Evolutionary conservation across 2,888 invertebrate genomes (phyloP).

Genomic region (Spodoptera exigua): DNA sequence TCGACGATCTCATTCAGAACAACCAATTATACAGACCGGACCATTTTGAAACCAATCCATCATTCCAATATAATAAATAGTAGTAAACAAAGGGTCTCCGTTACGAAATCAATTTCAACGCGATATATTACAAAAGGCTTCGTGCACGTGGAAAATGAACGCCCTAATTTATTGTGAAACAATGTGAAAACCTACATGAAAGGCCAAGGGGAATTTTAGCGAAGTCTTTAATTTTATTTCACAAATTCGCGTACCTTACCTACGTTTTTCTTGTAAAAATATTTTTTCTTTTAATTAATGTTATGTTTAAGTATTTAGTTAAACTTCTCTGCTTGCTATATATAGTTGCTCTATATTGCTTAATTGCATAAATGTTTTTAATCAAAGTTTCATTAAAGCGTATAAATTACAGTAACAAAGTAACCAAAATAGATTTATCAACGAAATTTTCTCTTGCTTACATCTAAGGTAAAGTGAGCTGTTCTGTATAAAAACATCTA

Average conservation of each 20-base stretch:
- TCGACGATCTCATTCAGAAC: conserved; percentile 68
- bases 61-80: conserved; percentile 62
- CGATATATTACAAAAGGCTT: conserved; percentile 42
- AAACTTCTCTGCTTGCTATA: too few species aligned
- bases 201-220: conserved; percentile 36
- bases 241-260: too few species aligned
- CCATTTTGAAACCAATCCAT: conserved; percentile 71
- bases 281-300: too few species aligned
- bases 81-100: conserved; percentile 58
- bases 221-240: conserved; percentile 60
- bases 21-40: conserved; percentile 71
- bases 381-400: too few species aligned
- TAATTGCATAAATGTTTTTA: too few species aligned
- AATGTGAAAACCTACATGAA: conserved; percentile 44
- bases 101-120: conserved; percentile 61
- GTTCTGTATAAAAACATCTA: conserved; percentile 19
- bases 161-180: conserved; percentile 33
- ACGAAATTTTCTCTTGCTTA: conserved; percentile 55
- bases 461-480: conserved; percentile 46
- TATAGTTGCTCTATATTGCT: too few species aligned
- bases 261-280: too few species aligned
- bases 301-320: too few species aligned
- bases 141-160: conserved; percentile 49
- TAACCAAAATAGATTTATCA: conserved; percentile 73
- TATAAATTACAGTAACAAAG: conserved; percentile 68